Percentiles rank a stretch among this genome's conserved stretches.
Evolutionary conservation across 2,797 vertebrate genomes (phyloP).

Genomic region (Cuniculus paca): DNA sequence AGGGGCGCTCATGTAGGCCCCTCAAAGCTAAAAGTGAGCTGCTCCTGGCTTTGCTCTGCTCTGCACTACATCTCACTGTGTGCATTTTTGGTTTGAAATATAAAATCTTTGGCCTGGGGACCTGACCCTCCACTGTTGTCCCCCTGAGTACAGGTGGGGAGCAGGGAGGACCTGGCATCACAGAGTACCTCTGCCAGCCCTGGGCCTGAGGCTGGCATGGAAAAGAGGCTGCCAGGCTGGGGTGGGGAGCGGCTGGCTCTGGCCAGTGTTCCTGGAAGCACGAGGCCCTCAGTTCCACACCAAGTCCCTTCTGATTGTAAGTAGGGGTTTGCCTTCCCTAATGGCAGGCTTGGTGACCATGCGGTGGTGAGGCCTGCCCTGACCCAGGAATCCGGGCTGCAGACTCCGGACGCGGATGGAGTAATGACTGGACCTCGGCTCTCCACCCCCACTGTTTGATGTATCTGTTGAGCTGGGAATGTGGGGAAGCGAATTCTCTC

Average conservation of each 20-base stretch:
- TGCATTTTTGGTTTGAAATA: neutral
- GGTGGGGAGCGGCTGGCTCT: neutral
- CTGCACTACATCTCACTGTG: neutral
- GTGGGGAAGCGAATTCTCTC: neutral
- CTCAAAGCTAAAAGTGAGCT: neutral
- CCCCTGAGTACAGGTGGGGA: neutral
- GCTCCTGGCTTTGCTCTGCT: neutral
- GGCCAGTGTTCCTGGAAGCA: slow-evolving; percentile 46
- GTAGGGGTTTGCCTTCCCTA: slow-evolving; percentile 40
- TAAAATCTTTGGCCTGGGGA: neutral
- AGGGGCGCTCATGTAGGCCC: neutral
- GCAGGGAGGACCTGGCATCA: neutral
- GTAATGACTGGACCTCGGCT: neutral
- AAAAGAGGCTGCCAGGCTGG: neutral
- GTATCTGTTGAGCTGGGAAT: slow-evolving; percentile 46
- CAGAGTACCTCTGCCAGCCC: neutral
- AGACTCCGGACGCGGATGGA: neutral
- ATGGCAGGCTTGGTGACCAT: slow-evolving; percentile 67
- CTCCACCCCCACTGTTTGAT: neutral
- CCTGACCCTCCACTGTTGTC: neutral
- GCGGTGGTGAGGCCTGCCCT: slow-evolving; percentile 20
- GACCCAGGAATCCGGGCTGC: neutral
- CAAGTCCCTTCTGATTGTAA: slow-evolving; percentile 59
- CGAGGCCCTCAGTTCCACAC: slow-evolving; percentile 11
- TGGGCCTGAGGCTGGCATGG: neutral